Base-by-base conservation (phyloP, 1,140 invertebrate species). In the Meloidogyne exigua region DNA sequence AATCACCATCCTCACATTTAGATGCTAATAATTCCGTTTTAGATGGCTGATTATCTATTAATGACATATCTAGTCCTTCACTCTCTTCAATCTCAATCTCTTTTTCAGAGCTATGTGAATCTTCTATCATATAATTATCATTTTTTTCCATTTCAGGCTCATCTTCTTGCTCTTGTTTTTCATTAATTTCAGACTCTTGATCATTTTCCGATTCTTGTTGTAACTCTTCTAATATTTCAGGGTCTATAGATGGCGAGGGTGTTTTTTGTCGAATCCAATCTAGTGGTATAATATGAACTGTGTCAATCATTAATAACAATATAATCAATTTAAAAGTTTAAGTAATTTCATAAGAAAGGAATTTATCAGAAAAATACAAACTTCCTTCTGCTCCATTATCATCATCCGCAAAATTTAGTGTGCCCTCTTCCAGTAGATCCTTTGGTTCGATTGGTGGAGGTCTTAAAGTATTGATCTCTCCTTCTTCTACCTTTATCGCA, bases 401-500 rank as follows among this genome's bases (percentile, higher is more conserved):
- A 44, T 82, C 84, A 64, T 88, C 84, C 5, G 83, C 85, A 72
- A 28, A 87, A 69, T 72, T 77, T 11, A 87, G 79, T 64, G 64
- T 77, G 21, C 67, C 73, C 5, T 79, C 80, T 32, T 86, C 75
- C 63, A 80, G 74, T 5, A 83, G 70, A 71, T 88, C 84, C 11
- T 80, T 76, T 1, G 84, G 78, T 70, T 84, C 85, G 2, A 87
- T 77, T 7, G 87, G 86, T 18, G 85, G 83, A 12, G 84, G 63
- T 36, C 82, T 68, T 23, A 83, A 66, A 12, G 84, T 83, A 68
- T 85, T 75, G 25, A 84, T 15, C 71, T 87, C 85, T 42, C 84
- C 84, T 12, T 75, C 83, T 74, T 85, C 84, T 21, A 85, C 84
- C 80, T 85, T 87, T 26, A 85, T 87, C 23, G 84, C 84, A 70